Evolutionary conservation across 2,797 vertebrate genomes (phyloP).

Genomic region (Cephalopachus bancanus): DNA sequence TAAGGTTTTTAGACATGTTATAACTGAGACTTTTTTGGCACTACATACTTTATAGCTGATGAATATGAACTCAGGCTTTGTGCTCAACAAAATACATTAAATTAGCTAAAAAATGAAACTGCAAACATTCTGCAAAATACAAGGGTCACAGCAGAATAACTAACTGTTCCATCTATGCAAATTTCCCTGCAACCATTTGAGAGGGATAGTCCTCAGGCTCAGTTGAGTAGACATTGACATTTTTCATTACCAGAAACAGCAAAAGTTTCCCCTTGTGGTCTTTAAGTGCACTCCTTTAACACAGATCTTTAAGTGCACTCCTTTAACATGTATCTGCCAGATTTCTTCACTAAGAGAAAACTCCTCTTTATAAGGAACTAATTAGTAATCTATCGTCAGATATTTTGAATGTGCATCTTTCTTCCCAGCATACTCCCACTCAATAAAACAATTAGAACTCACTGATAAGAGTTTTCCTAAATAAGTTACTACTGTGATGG

Average conservation of each 20-base stretch:
- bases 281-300: slow-evolving; percentile 51
- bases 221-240: slow-evolving; percentile 46
- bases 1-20: slow-evolving; percentile 56
- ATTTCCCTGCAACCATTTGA: neutral
- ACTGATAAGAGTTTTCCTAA: neutral
- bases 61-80: slow-evolving; percentile 55
- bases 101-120: neutral
- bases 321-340: neutral
- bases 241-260: slow-evolving; percentile 36
- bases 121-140: slow-evolving; percentile 44
- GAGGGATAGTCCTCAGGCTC: slow-evolving; percentile 14
- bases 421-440: neutral
- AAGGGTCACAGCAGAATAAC: neutral
- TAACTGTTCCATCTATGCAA: neutral
- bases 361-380: neutral
- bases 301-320: neutral
- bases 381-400: neutral
- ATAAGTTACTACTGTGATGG: neutral
- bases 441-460: neutral
- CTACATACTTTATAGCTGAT: slow-evolving; percentile 52
- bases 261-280: slow-evolving; percentile 31
- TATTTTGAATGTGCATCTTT: neutral
- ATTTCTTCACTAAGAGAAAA: slow-evolving; percentile 9
- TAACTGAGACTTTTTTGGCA: slow-evolving; percentile 62
- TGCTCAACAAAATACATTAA: slow-evolving; percentile 66